A percentile compares a stretch with the other conserved stretches of the same genome.
These are phyloP conservation scores for Gavia stellata DNA, from an alignment of 2,113 vertebrate species.

Conservation along the genomic window DNA sequence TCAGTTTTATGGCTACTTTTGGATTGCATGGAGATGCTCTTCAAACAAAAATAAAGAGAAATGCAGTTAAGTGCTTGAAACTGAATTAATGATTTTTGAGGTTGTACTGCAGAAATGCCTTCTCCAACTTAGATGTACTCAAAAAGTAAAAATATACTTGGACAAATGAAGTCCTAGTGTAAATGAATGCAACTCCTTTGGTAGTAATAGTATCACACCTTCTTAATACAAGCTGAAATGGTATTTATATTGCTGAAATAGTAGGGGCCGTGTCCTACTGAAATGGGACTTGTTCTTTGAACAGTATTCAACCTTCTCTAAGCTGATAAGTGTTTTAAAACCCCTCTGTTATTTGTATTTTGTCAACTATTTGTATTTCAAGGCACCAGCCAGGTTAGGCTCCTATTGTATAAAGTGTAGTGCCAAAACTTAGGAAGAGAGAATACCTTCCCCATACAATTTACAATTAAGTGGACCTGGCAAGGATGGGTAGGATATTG, in stretches of 20 bases:
- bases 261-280: neutral
- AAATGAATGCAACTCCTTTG: neutral
- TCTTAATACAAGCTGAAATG: neutral
- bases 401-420: neutral
- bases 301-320: neutral
- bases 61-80: neutral
- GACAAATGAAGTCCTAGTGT: neutral
- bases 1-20: neutral
- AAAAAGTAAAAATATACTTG: neutral
- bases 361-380: neutral
- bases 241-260: neutral
- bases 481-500: neutral
- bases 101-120: neutral
- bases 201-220: neutral
- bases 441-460: neutral
- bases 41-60: neutral
- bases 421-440: neutral
- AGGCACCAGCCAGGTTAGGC: neutral
- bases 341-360: neutral
- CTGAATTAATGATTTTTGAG: neutral
- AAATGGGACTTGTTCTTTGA: neutral
- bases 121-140: neutral
- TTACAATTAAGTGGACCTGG: neutral
- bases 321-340: neutral
- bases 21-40: neutral